Evolutionary conservation across 2,113 vertebrate species (phyloP), one percentile per base, ranked within the genome.

Genomic region (Chaenocephalus aceratus): DNA sequence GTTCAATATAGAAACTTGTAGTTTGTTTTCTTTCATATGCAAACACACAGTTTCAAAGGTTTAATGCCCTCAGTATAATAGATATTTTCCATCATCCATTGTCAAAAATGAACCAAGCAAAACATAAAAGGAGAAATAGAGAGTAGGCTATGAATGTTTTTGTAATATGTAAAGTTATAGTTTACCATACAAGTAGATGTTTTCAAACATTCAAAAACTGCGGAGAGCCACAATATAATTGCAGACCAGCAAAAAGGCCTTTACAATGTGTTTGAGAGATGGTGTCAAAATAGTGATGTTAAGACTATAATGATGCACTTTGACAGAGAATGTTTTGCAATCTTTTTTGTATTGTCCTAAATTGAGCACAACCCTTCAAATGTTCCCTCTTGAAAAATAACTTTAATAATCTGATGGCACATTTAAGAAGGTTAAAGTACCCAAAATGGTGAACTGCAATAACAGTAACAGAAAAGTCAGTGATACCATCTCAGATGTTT

Each of bases 261-360:
- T 36, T n/a, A 36, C 36, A n/a, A 69, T n/a, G 68, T 75, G 14
- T 62, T 53, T 72, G 23, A 53, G 8, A 57, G 60, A 58, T 30
- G 10, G 6, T 16, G 14, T 41, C 14, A 58, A 44, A 2, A 77
- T 54, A 49, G 48, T 45, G 14, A 36, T 7, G 46, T 36, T 36
- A 80, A 59, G 23, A 57, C 34, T 80, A 12, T 57, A 34, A 68
- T 62, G 44, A 73, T 3, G 6, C 21, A 52, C 16, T 68, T 86
- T 72, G 44, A 78, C 7, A 57, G 16, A 69, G 18, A 72, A 68
- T 73, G 18, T 80, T 80, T 52, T 57, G 57, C 66, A 53, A 30
- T 30, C 30, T 30, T 30, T 4, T 30, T 30, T 30, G 30, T 30
- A 30, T 30, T 30, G 30, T 30, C 30, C 30, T 3, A 30, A 0